Conservation (phyloP, 1,140 invertebrate species). For the Stegodyphus dumicola region DNA sequence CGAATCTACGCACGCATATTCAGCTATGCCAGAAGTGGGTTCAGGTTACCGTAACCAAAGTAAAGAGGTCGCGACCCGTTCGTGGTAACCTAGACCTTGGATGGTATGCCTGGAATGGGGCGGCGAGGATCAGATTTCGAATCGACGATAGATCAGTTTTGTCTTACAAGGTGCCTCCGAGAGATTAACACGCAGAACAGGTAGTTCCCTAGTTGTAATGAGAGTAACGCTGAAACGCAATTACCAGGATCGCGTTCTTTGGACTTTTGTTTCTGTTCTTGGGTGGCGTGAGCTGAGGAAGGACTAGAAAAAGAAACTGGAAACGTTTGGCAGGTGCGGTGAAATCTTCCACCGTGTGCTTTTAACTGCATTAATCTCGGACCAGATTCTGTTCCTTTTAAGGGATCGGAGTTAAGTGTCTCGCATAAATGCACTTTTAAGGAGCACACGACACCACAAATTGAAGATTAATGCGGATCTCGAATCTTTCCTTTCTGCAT, state of each 20-base stretch:
- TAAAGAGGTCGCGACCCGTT: conserved; percentile 28
- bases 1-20: too few relatives aligned
- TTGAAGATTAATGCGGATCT: too few relatives aligned
- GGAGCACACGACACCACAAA: too few relatives aligned
- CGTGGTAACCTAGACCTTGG: conserved; percentile 33
- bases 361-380: too few relatives aligned
- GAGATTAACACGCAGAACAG: conserved; percentile 42
- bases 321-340: conserved; percentile 24
- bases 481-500: too few relatives aligned
- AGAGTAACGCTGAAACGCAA: conserved; percentile 14
- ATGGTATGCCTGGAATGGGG: conserved; percentile 30
- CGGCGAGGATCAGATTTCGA: neutral
- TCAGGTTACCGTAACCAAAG: conserved; percentile 36
- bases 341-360: neutral
- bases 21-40: neutral
- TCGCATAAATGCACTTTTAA: too few relatives aligned
- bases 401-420: too few relatives aligned
- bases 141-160: conserved; percentile 13
- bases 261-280: conserved; percentile 7
- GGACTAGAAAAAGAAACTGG: neutral
- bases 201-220: conserved; percentile 31
- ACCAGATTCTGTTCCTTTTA: too few relatives aligned
- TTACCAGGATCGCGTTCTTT: conserved; percentile 5
- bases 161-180: conserved; percentile 38
- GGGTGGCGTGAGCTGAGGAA: conserved; percentile 12